Base-by-base conservation (phyloP, 1,140 invertebrate species). In the Carcinoscorpius rotundicauda region DNA sequence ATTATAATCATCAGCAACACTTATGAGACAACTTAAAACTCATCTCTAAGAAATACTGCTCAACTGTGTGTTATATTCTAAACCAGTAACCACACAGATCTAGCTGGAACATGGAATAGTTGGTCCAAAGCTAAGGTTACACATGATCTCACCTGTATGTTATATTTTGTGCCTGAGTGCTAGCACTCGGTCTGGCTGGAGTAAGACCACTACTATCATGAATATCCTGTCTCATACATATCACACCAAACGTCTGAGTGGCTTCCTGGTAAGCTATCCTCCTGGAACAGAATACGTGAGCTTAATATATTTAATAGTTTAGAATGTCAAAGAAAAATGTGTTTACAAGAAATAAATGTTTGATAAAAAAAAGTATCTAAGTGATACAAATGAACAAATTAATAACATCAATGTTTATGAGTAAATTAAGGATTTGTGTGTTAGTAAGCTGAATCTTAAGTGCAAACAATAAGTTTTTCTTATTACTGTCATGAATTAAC, bases 211-310 rank as follows among this genome's bases (percentile, higher is more conserved):
- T 81, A 63, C 81, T 82, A 67, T 90, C 88, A 73, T 89, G 84
- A 51, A 89, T 83, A 78, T 97, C 96, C 62, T 91, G 83, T 9
- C 96, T 82, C 78, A 89, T 86, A 0, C 93, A 93, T 8, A 97
- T 84, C 3, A 98, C 88, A 52, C 92, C 95, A 81, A 98, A 98
- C 4, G 94, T 95, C 81, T 91, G 80, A 4, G 93, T 91, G 4
- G 84, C 82, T 75, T 98, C 93, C 76, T 99, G 97, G 77, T 97
- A 96, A 3, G 93, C 87, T 71, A 98, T 97, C 63, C 93, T 79
- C 68, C 79, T 78, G 63, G 8, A 69, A 65, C n/a, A 61, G 62
- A 48, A 65, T 61, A 61, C 51, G 10, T 59, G 8, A 58, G 9
- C 6, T 50, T 49, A 4, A 4, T n/a, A 11, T 6, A 64, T 53